Evolutionary conservation across 2,113 vertebrate genomes (phyloP).

Genomic region (Enhydra lutris): DNA sequence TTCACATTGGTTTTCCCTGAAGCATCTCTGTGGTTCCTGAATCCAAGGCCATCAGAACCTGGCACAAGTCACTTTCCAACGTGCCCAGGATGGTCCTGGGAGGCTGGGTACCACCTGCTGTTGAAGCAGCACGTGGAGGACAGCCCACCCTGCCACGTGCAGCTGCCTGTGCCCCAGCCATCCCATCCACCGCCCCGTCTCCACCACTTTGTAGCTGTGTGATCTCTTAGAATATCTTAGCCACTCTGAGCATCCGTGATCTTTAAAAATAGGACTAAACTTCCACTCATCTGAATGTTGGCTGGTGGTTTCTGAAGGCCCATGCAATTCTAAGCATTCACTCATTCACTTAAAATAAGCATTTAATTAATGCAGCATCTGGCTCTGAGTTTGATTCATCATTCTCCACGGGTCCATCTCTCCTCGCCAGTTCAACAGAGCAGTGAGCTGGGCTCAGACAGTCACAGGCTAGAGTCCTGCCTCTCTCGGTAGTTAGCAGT

Average conservation of each 20-base stretch:
- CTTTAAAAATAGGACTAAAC: neutral
- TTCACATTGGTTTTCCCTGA: neutral
- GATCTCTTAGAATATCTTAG: neutral
- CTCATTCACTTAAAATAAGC: neutral
- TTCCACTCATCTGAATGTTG: neutral
- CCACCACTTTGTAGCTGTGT: neutral
- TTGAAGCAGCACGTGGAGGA: neutral
- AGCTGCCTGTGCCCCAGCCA: neutral
- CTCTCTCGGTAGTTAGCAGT: neutral
- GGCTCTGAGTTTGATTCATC: neutral
- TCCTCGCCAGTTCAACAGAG: neutral
- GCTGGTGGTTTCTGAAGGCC: neutral
- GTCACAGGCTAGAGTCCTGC: neutral
- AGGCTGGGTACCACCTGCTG: neutral
- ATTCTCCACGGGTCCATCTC: neutral
- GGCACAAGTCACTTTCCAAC: neutral
- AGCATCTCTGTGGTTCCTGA: neutral
- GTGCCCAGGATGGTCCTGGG: too few relatives aligned
- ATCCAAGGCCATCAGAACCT: neutral
- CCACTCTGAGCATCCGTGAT: neutral
- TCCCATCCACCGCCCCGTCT: fast-evolving
- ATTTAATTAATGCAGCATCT: neutral
- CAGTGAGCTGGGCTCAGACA: neutral
- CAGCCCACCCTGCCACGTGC: fast-evolving
- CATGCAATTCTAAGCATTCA: neutral